A percentile compares a stretch with the other conserved stretches of the same genome.
Conservation (phyloP, 1,140 invertebrate species). For the Brachionus manjavacas region DNA sequence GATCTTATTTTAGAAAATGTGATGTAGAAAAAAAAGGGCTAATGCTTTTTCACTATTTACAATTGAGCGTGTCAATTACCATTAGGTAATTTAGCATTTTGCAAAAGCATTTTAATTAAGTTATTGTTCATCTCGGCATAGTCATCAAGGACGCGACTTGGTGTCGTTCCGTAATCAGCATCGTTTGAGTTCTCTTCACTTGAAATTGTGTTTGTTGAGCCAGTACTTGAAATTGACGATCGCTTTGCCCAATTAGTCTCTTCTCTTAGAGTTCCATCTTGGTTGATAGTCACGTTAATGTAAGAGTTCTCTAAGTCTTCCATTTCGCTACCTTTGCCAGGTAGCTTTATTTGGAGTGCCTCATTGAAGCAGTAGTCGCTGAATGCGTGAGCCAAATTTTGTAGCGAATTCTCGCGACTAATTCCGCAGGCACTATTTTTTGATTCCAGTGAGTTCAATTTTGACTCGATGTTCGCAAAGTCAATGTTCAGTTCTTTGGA, state of each 20-base stretch:
- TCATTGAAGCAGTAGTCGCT: neutral
- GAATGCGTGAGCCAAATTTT: neutral
- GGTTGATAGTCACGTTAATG: neutral
- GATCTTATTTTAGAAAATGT: neutral
- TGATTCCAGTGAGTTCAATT: neutral
- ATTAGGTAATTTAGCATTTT: constrained; percentile 9
- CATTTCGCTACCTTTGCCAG: neutral
- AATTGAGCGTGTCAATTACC: neutral
- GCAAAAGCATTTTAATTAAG: constrained; percentile 10
- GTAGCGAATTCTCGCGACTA: neutral
- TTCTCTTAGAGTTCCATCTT: neutral
- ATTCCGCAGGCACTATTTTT: neutral
- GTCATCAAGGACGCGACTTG: neutral
- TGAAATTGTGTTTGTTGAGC: neutral
- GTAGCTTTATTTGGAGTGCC: neutral
- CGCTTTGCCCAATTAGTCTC: constrained; percentile 25
- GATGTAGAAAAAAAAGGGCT: neutral
- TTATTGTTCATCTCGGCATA: constrained; percentile 8
- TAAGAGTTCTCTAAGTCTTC: constrained; percentile 5
- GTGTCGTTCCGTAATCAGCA: neutral
- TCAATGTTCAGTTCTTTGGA: constrained; percentile 35
- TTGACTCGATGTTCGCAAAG: constrained; percentile 15
- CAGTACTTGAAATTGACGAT: constrained; percentile 26
- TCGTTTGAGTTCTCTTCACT: constrained; percentile 12
- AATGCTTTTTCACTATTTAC: neutral